Conservation (phyloP, 2,888 invertebrate species). For the Liodrosophila aerea region DNA sequence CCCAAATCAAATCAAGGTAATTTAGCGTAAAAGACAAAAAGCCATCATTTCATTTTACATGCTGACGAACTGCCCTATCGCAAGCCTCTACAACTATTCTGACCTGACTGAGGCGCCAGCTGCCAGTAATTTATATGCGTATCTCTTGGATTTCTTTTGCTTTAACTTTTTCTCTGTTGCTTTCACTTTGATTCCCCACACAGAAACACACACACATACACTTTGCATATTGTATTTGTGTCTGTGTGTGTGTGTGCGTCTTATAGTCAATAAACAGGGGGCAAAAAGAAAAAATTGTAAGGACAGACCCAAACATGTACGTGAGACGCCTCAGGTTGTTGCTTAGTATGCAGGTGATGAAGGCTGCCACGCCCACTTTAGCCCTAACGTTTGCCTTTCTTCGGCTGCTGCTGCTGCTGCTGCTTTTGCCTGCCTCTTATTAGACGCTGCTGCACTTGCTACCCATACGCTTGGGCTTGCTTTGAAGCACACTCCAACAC, state of each 20-base stretch:
- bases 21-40: conserved; percentile 76
- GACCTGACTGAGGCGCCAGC: conserved; percentile 21
- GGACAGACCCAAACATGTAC: conserved; percentile 17
- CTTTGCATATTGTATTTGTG: conserved; percentile 71
- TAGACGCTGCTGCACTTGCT: conserved; percentile 58
- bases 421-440: conserved; percentile 44
- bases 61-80: conserved; percentile 19
- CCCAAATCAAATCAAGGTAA: conserved; percentile 76
- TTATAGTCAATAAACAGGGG: conserved; percentile 61
- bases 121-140: conserved; percentile 35
- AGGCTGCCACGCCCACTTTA: conserved; percentile 16
- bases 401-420: background rate
- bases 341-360: conserved; percentile 68
- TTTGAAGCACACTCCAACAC: conserved; percentile 62
- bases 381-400: conserved; percentile 3
- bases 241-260: conserved; percentile 27
- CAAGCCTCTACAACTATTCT: background rate
- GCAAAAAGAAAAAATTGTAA: conserved; percentile 2
- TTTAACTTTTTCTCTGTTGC: background rate
- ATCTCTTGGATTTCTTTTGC: conserved; percentile 17
- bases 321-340: conserved; percentile 51
- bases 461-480: conserved; percentile 33
- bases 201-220: background rate
- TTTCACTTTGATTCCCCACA: conserved; percentile 7
- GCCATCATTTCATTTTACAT: conserved; percentile 65